Base-by-base conservation (phyloP, 2,113 vertebrate species). In the Thalassoma bifasciatum region DNA sequence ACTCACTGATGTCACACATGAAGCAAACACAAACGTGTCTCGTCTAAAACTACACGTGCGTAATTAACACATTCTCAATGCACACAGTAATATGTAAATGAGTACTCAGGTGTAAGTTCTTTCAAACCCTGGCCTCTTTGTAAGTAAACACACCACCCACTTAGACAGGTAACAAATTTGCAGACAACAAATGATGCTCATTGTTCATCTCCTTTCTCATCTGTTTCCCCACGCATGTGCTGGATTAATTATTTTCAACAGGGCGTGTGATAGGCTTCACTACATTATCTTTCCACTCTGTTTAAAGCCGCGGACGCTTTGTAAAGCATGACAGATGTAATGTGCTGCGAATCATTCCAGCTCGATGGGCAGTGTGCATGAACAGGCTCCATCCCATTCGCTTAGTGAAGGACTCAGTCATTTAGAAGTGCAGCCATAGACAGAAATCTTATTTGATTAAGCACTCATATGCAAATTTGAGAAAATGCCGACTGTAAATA, bases 271-370 rank as follows among this genome's bases (percentile, higher is more conserved):
- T 88, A 77, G 77, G 75, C 65, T 88, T 87, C 79, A 83, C 79
- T 87, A 62, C 86, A 86, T 84, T 89, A 84, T 89, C 86, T 89
- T 87, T 89, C 88, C 84, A 89, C 77, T 87, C 79, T 84, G 86
- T 86, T 91, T 65, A 76, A 81, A 86, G 72, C 47, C 1, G 75
- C 49, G 67, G 79, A 76, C 46, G 38, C 67, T 86, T 74, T 84
- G 78, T 76, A 85, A 88, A 77, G 52, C 84, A 81, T 77, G 82
- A 79, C 91, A 86, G 79, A 86, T 89, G 78, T 84, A 90, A 83
- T 81, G 79, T 72, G 77, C 69, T 79, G 59, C 23, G 72, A 72
- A 73, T 90, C 80, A 75, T 86, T 88, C 74, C 86, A 77, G 74
- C 69, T 85, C 76, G 81, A 66, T 68, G 86, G 83, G 56, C 75